A percentile compares a stretch with the other conserved stretches of the same genome.
These are phyloP conservation scores for Dryobota labecula DNA, from an alignment of 2,888 invertebrate genomes.

Conservation along the genomic window DNA sequence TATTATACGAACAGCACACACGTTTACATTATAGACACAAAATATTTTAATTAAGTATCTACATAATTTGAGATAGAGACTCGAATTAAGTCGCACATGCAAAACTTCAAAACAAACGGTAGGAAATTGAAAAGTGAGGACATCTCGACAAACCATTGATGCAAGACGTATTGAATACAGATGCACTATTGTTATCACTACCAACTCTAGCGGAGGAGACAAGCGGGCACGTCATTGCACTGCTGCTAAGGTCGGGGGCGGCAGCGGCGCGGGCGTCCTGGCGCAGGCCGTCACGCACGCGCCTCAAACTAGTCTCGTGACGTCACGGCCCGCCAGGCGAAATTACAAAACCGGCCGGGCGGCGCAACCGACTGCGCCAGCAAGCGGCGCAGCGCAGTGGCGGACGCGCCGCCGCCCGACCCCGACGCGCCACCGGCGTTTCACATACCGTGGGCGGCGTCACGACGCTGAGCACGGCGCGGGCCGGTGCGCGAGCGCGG, in stretches of 20 bases:
- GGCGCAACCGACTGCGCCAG: constrained; percentile 80
- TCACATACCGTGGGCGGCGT: constrained; percentile 89
- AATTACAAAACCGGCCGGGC: constrained; percentile 89
- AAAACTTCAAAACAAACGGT: constrained; percentile 35
- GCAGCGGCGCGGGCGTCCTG: constrained; percentile 85
- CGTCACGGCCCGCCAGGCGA: constrained; percentile 89
- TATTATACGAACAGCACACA: constrained; percentile 66
- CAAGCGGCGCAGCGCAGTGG: constrained; percentile 86
- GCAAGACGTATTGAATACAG: constrained; percentile 32
- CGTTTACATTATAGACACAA: constrained; percentile 62
- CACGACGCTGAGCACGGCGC: constrained; percentile 84
- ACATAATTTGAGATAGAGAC: constrained; percentile 19
- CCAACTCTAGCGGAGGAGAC: constrained; percentile 69
- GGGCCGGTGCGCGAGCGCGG: constrained; percentile 85
- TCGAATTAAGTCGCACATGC: constrained; percentile 29
- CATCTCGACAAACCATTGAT: constrained; percentile 48
- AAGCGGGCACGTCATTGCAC: constrained; percentile 88
- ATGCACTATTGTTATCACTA: constrained; percentile 67
- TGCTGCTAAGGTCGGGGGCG: constrained; percentile 87
- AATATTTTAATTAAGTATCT: constrained; percentile 38
- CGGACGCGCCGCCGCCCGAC: constrained; percentile 88
- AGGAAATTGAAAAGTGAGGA: constrained; percentile 26
- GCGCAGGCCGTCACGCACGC: constrained; percentile 87
- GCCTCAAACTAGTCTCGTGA: constrained; percentile 89
- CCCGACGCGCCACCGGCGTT: constrained; percentile 87